Evolutionary conservation across 2,888 invertebrate genomes (phyloP), one percentile per base, ranked within the genome.

Genomic region (Plemyria rubiginata): DNA sequence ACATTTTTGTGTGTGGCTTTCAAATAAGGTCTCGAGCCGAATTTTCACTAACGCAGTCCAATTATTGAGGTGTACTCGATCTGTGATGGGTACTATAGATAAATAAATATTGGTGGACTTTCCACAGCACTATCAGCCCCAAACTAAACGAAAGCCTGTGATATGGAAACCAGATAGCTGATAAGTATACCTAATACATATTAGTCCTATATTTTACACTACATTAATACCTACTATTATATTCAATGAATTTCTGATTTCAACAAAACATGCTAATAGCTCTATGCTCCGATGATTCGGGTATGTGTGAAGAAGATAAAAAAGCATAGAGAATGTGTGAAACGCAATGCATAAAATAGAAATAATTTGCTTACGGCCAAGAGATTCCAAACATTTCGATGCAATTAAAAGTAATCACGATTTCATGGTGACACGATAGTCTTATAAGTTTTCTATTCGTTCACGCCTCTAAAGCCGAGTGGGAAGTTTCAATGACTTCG

Each of bases 331-430:
- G 12, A 50, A 51, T 51, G 43, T 49, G 41, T 50, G 32, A 52
- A 60, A 59, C 48, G 46, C 48, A 43, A 41, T 54, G 48, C 45
- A 51, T 41, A 16, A 51, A 22, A 28, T 29, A 52, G 28, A 53
- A 56, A 52, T 54, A 36, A 60, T 60, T 63, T 55, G 52, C 13
- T 52, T 52, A 61, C n/a, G 32, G 29, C 16, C 43, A 48, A 48
- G 29, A 46, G 32, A 40, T 64, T 53, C 64, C 53, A 32, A 41
- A 59, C 46, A 54, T 63, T 59, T 63, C 46, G 41, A 36, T 55
- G 49, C 60, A 53, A 60, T 56, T 64, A 53, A 60, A 60, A 49
- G 28, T n/a, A 55, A 64, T 60, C 60, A 60, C 56, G 64, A 55
- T 60, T 64, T 64, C 59, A 56, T 53, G 56, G 55, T 46, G 49